A percentile compares a stretch with the other conserved stretches of the same genome.
Evolutionary conservation across 37 sponge, comb jelly and placozoan species (phyloP).

Genomic region (Aplysina aerophoba): DNA sequence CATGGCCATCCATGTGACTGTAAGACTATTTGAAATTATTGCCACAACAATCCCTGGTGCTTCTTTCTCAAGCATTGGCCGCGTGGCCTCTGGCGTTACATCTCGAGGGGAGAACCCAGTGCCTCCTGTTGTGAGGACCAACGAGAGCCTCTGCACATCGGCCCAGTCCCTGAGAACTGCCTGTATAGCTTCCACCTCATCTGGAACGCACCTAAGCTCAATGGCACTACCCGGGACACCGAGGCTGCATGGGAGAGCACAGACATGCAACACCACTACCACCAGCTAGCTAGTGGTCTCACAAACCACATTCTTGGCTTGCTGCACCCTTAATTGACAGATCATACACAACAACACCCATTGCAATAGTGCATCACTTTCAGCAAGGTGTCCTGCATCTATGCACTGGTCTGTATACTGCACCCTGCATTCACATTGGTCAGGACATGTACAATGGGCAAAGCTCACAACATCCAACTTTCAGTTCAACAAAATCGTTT

Average conservation of each 20-base stretch:
- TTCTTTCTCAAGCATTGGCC: constrained; percentile 79
- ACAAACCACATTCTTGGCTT: no score
- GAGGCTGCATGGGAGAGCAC: not conserved
- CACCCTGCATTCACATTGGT: no score
- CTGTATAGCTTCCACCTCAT: constrained; percentile 59
- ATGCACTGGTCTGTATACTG: no score
- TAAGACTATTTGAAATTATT: constrained; percentile 81
- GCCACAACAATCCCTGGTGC: constrained; percentile 85
- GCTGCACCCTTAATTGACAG: no score
- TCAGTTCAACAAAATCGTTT: no score
- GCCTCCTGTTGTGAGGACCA: constrained; percentile 94
- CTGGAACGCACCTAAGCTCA: constrained; percentile 60
- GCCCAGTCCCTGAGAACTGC: constrained; percentile 64
- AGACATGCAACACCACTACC: no score
- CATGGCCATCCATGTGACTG: constrained; percentile 92
- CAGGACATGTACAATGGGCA: no score
- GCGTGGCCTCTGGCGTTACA: constrained; percentile 97
- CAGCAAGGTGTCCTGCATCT: no score
- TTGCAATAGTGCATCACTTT: no score
- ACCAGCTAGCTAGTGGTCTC: no score
- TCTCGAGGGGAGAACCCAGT: constrained; percentile 96
- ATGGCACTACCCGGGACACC: constrained; percentile 7
- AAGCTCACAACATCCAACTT: no score
- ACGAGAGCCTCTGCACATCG: constrained; percentile 60
- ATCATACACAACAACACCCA: no score